These are phyloP conservation scores for Perdita meconis DNA, from an alignment of 2,888 invertebrate genomes.

Conservation along the genomic window DNA sequence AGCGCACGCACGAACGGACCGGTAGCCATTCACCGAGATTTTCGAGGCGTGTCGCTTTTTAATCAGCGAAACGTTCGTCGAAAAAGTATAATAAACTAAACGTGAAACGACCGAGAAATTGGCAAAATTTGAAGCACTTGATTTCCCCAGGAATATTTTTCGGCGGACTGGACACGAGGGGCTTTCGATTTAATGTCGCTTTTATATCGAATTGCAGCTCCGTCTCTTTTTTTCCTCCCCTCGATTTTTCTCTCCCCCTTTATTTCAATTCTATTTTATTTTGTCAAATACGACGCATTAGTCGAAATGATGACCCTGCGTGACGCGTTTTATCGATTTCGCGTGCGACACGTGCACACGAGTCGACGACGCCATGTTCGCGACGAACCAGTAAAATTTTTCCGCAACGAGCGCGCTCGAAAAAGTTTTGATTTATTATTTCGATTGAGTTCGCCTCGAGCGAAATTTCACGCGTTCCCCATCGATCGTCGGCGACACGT, in stretches of 20 bases:
- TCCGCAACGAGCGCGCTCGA: background rate
- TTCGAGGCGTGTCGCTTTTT: conserved; percentile 39
- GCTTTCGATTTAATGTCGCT: conserved; percentile 20
- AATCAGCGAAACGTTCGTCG: conserved; percentile 21
- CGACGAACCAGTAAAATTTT: too few species aligned
- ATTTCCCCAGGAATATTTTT: conserved; percentile 4
- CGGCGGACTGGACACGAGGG: too few species aligned
- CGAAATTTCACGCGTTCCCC: conserved; percentile 4
- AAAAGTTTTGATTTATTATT: background rate
- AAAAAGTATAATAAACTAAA: conserved; percentile 23
- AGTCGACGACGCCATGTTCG: too few species aligned
- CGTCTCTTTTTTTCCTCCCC: background rate
- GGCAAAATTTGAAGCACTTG: conserved; percentile 1
- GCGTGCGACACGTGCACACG: too few species aligned
- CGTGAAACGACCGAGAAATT: conserved; percentile 4
- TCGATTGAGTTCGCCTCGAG: background rate
- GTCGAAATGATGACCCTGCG: background rate
- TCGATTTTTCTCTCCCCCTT: background rate
- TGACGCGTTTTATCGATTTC: background rate
- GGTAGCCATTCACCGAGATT: conserved; percentile 16
- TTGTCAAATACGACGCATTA: background rate
- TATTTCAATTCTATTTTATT: background rate
- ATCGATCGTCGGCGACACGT: background rate
- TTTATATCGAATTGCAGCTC: conserved; percentile 3
- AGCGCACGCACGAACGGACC: background rate